Conservation (phyloP, 2,888 invertebrate species). For the Atherix ibis region DNA sequence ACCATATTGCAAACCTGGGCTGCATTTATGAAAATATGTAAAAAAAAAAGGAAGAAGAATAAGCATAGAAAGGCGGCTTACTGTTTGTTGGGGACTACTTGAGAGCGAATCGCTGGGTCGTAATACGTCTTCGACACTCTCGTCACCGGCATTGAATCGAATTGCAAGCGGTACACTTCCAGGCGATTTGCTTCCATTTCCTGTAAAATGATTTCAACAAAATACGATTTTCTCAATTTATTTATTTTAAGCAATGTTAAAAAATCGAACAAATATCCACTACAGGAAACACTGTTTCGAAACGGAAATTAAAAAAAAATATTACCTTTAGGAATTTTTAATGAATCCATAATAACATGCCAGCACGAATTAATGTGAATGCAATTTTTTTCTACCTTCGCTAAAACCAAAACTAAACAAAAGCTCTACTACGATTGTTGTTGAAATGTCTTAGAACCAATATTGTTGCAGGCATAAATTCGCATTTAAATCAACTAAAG, state of each 20-base stretch:
- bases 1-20: not conserved
- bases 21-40: not conserved
- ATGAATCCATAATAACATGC: not conserved
- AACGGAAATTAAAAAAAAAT: not conserved
- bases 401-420: too few species aligned
- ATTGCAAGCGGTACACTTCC: conserved; percentile 25
- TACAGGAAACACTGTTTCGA: too few species aligned
- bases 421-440: too few species aligned
- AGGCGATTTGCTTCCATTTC: not conserved
- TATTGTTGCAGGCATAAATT: too few species aligned
- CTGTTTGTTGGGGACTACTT: conserved; percentile 9
- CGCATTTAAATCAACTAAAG: too few species aligned
- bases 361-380: too few species aligned
- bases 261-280: too few species aligned
- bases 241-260: too few species aligned
- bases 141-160: conserved; percentile 31
- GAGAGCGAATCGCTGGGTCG: conserved; percentile 5
- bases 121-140: conserved; percentile 27
- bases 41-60: not conserved
- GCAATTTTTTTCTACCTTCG: too few species aligned
- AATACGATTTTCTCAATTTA: not conserved
- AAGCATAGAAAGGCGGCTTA: conserved; percentile 1
- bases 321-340: not conserved
- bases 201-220: not conserved
- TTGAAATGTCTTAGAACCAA: too few species aligned